Evolutionary conservation across 2,113 vertebrate species (phyloP).

Genomic region (Drymodes brunneopygia): DNA sequence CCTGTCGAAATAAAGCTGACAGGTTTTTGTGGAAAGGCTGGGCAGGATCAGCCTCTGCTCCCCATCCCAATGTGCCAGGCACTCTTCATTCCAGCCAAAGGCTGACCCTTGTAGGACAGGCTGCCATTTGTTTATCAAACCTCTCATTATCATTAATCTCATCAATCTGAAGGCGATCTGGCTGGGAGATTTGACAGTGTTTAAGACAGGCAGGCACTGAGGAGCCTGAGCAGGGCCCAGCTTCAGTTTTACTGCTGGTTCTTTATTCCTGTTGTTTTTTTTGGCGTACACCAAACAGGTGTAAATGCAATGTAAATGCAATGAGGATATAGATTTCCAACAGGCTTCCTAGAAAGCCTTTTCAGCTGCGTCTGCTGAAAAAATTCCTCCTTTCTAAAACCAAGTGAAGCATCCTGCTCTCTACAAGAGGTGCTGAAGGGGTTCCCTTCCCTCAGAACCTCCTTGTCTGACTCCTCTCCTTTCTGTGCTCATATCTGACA

Average conservation of each 20-base stretch:
- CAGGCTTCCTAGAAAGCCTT: neutral
- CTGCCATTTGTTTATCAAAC: slow-evolving; percentile 1
- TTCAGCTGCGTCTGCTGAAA: neutral
- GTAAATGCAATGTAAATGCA: too few species aligned
- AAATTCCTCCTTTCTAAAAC: neutral
- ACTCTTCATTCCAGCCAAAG: neutral
- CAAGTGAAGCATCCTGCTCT: neutral
- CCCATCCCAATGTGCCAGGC: neutral
- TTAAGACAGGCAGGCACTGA: neutral
- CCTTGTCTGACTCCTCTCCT: neutral
- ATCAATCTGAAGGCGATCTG: neutral
- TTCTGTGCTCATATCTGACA: neutral
- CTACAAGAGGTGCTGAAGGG: neutral
- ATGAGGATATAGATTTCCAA: neutral
- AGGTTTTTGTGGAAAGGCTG: neutral
- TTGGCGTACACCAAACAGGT: neutral
- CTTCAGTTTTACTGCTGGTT: neutral
- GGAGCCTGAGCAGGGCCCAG: neutral
- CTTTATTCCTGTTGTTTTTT: neutral
- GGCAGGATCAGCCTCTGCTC: neutral
- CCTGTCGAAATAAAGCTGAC: neutral
- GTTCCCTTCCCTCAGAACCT: neutral
- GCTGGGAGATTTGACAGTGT: neutral
- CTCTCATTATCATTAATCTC: neutral
- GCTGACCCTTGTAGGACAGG: neutral